Conservation (phyloP, 2,888 invertebrate species). For the Lepidonotus clava region DNA sequence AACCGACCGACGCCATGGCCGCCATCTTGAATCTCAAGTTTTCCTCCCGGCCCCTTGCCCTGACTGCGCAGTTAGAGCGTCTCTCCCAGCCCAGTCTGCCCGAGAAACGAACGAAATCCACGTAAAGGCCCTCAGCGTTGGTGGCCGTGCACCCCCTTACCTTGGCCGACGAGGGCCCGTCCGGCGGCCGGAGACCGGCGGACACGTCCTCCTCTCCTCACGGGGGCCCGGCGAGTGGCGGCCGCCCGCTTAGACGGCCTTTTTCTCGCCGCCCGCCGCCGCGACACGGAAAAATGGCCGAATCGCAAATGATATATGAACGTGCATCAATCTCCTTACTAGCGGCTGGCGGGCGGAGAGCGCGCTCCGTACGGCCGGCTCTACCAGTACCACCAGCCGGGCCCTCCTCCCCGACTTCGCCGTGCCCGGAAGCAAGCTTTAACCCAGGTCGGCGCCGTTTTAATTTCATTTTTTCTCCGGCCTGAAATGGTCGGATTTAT, state of each 20-base stretch:
- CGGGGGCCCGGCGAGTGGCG: conserved; percentile 4
- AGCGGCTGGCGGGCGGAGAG: background rate
- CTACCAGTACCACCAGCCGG: too few species aligned
- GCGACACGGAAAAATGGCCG: conserved; percentile 51
- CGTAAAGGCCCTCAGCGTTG: background rate
- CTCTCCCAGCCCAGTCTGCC: background rate
- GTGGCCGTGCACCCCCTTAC: background rate
- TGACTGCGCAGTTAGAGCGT: background rate
- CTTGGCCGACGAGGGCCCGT: background rate
- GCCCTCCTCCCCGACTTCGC: too few species aligned
- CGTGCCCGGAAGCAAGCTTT: too few species aligned
- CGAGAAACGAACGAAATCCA: background rate
- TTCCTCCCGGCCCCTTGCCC: background rate
- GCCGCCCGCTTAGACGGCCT: background rate
- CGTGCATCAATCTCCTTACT: conserved; percentile 34
- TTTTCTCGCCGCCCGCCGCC: conserved; percentile 6
- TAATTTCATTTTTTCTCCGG: background rate
- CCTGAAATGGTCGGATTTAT: background rate
- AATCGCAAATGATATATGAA: conserved; percentile 52
- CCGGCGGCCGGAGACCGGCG: background rate
- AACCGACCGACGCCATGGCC: background rate
- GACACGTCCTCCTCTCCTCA: conserved; percentile 27
- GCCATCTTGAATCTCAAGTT: background rate
- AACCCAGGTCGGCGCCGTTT: background rate
- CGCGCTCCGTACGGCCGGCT: background rate